Percentiles rank a stretch among this genome's conserved stretches.
phyloP scores from a whole-genome alignment of 2,888 invertebrate species.

The Schrankia costaestrigalis region DNA sequence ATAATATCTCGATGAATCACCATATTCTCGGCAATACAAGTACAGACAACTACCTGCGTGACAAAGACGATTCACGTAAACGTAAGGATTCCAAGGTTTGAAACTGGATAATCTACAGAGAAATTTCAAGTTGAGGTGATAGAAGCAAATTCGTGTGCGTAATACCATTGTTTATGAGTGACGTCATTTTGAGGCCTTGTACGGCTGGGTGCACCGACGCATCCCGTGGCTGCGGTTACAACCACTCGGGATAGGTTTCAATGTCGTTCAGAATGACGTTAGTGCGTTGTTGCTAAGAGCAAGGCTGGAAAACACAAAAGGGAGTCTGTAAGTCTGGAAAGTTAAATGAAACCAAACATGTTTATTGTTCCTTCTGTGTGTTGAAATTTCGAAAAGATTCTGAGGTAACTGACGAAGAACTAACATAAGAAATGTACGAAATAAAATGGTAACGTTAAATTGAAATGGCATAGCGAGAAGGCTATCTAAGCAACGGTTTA shows the following conservation, averaged over 20 bases:
- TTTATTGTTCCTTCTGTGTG: no score
- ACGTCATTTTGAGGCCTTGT: constrained; percentile 70
- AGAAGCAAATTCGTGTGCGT: constrained; percentile 37
- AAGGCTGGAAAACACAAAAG: constrained; percentile 28
- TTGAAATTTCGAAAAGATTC: no score
- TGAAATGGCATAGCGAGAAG: no score
- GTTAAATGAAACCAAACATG: no score
- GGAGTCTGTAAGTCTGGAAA: neutral
- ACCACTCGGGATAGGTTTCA: constrained; percentile 71
- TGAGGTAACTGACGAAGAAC: no score
- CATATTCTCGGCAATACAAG: no score
- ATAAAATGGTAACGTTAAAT: constrained; percentile 16
- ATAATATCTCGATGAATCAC: no score
- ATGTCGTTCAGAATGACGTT: constrained; percentile 55
- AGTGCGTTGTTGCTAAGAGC: constrained; percentile 60
- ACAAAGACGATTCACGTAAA: no score
- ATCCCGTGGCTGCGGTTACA: constrained; percentile 72
- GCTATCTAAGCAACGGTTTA: no score
- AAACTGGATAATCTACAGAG: constrained; percentile 18
- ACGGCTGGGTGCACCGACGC: constrained; percentile 67
- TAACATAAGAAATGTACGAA: constrained; percentile 1
- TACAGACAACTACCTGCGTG: no score
- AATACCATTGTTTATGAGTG: constrained; percentile 46
- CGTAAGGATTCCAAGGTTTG: constrained; percentile 31
- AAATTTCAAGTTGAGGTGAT: constrained; percentile 34